Conservation (phyloP, 2,797 vertebrate genomes). For the Hippopotamyrus pictus region DNA sequence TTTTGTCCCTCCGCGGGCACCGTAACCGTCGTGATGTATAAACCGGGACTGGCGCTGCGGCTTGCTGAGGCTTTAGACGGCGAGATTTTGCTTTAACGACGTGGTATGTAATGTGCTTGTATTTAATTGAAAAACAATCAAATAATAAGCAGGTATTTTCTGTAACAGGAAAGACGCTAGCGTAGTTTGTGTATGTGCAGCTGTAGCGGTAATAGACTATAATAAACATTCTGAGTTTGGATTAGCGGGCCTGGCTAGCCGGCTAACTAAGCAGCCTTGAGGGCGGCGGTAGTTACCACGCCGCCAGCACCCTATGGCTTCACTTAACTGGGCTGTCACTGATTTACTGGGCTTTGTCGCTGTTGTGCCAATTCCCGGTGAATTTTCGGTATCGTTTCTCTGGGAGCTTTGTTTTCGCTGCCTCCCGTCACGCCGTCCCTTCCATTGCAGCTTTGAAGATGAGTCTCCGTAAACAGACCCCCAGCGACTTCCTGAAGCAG, state of each 20-base stretch:
- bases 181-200: too few relatives aligned
- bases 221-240: background rate
- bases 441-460: constrained; percentile 57
- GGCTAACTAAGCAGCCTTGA: background rate
- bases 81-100: background rate
- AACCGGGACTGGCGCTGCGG: background rate
- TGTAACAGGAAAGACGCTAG: background rate
- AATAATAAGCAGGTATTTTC: background rate
- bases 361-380: background rate
- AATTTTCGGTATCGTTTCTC: background rate
- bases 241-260: background rate
- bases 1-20: constrained; percentile 36
- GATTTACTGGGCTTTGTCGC: background rate
- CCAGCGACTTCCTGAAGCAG: constrained; percentile 97
- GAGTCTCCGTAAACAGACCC: constrained; percentile 96
- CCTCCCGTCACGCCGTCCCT: background rate
- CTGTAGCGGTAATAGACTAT: background rate
- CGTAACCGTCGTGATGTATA: constrained; percentile 29
- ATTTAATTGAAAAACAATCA: background rate
- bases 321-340: background rate
- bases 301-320: background rate
- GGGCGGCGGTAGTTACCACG: background rate
- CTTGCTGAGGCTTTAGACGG: background rate
- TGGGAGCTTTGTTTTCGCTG: background rate
- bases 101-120: background rate